Evolutionary conservation across 2,113 vertebrate species (phyloP).

Genomic region (Periophthalmodon schlosseri): DNA sequence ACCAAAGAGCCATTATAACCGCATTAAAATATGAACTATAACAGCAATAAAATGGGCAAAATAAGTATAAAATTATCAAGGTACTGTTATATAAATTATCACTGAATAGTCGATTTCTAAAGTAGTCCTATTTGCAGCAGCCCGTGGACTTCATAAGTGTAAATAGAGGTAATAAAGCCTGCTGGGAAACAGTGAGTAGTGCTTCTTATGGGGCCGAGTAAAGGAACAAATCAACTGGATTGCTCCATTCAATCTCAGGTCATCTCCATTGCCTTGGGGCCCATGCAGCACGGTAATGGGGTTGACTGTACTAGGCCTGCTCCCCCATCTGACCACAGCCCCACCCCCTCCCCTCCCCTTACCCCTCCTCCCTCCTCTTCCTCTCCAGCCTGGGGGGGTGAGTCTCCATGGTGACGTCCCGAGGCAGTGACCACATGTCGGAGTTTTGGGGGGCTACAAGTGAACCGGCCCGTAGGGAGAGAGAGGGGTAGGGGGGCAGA

Average conservation of each 20-base stretch:
- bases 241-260: slow-evolving; percentile 59
- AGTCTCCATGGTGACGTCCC: slow-evolving; percentile 72
- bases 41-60: not conserved
- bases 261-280: slow-evolving; percentile 60
- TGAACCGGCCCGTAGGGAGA: slow-evolving; percentile 33
- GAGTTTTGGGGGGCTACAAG: slow-evolving; percentile 61
- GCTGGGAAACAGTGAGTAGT: slow-evolving; percentile 21
- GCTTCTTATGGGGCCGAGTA: slow-evolving; percentile 40
- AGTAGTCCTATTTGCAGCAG: not conserved
- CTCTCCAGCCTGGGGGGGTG: slow-evolving; percentile 48
- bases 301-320: slow-evolving; percentile 53
- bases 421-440: slow-evolving; percentile 77
- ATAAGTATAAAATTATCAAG: not conserved
- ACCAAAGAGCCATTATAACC: not conserved
- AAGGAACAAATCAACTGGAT: slow-evolving; percentile 59
- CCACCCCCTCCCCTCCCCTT: slow-evolving; percentile 23
- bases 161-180: slow-evolving; percentile 32
- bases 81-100: not conserved
- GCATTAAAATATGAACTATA: not conserved
- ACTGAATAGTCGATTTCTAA: not conserved
- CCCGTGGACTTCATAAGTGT: slow-evolving; percentile 9
- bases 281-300: slow-evolving; percentile 70
- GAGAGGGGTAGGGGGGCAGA: slow-evolving; percentile 26
- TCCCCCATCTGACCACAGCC: slow-evolving; percentile 43
- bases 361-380: slow-evolving; percentile 1